phyloP scores from a whole-genome alignment of 2,113 vertebrate species.

The Pedionomus torquatus region DNA sequence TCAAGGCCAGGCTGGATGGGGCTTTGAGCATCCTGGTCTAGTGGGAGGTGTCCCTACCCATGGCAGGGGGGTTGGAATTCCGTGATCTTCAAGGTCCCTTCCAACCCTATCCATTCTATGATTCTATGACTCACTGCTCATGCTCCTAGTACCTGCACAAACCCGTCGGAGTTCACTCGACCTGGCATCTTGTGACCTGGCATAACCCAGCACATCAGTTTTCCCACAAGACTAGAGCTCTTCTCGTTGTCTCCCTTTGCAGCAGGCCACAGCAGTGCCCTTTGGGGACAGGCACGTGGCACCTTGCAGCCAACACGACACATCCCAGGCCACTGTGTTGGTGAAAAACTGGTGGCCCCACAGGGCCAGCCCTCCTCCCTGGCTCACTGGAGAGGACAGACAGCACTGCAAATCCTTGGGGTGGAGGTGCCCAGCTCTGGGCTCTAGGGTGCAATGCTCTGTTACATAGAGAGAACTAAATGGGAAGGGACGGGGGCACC shows the following conservation, averaged over 20 bases:
- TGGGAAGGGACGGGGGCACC: not conserved
- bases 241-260: not conserved
- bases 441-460: not conserved
- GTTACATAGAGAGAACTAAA: not conserved
- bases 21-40: no score
- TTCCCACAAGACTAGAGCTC: fast-evolving
- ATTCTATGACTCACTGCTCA: fast-evolving
- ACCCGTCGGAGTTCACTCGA: not conserved
- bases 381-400: not conserved
- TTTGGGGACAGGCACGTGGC: not conserved
- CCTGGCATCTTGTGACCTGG: fast-evolving
- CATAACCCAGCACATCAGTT: not conserved
- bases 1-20: no score
- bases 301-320: not conserved
- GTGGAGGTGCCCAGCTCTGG: not conserved
- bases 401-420: not conserved
- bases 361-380: not conserved
- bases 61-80: no score
- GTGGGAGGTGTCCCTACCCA: no score
- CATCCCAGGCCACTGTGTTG: not conserved
- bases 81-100: no score
- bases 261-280: not conserved
- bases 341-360: not conserved
- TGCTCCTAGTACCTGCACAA: not conserved
- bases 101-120: no score